Percentiles rank a stretch among this genome's conserved stretches.
phyloP scores from a whole-genome alignment of 1,140 invertebrate species.

The Sarcophaga bullata region DNA sequence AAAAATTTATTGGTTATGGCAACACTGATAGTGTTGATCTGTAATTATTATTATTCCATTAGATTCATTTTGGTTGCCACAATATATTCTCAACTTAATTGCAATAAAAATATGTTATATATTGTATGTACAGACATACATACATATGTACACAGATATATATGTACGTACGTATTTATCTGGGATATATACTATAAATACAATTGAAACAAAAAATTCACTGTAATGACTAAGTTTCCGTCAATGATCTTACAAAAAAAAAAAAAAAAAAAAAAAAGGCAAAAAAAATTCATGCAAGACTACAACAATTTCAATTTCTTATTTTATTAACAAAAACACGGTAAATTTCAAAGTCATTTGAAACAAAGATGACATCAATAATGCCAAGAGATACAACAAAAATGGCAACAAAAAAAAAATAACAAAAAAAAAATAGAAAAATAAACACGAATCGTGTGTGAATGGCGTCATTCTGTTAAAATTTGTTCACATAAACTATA shows the following conservation, averaged over 20 bases:
- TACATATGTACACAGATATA: too few relatives aligned
- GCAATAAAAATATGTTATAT: too few relatives aligned
- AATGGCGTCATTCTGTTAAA: neutral
- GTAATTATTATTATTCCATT: too few relatives aligned
- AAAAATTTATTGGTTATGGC: too few relatives aligned
- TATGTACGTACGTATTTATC: too few relatives aligned
- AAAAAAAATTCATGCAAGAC: too few relatives aligned
- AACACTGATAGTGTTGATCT: too few relatives aligned
- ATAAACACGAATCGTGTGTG: neutral
- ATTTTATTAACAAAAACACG: neutral
- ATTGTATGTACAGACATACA: too few relatives aligned
- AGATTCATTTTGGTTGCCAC: too few relatives aligned
- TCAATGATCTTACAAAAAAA: neutral
- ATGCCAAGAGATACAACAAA: neutral
- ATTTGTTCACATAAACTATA: constrained; percentile 12
- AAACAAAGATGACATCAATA: constrained; percentile 22
- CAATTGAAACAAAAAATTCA: neutral
- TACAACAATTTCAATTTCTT: neutral
- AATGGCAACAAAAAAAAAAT: neutral
- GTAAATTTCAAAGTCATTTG: constrained; percentile 16
- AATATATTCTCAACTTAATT: too few relatives aligned
- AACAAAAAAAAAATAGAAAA: neutral
- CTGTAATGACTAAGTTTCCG: constrained; percentile 19
- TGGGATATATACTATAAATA: neutral
- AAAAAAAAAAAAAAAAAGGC: neutral